Conservation (phyloP, 2,113 vertebrate species). For the Cottus gobio region DNA sequence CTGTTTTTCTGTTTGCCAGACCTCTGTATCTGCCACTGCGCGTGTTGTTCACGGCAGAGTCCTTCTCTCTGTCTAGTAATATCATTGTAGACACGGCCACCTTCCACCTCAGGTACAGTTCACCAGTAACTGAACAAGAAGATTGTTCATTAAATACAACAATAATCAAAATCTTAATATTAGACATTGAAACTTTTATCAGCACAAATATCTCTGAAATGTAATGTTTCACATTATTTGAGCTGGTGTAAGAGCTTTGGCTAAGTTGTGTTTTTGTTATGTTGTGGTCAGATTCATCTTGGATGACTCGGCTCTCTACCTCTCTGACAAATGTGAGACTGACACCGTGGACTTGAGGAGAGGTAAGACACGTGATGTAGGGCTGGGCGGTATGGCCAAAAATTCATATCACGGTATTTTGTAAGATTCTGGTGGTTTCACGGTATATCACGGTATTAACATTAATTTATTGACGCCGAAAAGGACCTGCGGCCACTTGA, state of each 20-base stretch:
- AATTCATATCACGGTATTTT: too few species aligned
- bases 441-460: too few species aligned
- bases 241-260: neutral
- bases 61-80: slow-evolving; percentile 93
- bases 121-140: neutral
- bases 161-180: neutral
- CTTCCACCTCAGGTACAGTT: slow-evolving; percentile 90
- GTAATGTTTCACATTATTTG: neutral
- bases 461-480: too few species aligned
- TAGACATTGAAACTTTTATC: neutral
- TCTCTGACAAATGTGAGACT: slow-evolving; percentile 91
- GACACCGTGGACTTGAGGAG: slow-evolving; percentile 88
- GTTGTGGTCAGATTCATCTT: slow-evolving; percentile 88
- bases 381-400: too few species aligned
- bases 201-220: neutral
- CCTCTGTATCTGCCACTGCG: slow-evolving; percentile 91
- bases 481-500: too few species aligned
- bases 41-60: slow-evolving; percentile 89
- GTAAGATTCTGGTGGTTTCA: too few species aligned
- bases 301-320: slow-evolving; percentile 92
- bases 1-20: slow-evolving; percentile 70
- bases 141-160: neutral
- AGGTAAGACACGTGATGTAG: slow-evolving; percentile 82
- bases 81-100: slow-evolving; percentile 93
- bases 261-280: slow-evolving; percentile 7